Evolutionary conservation across 2,888 invertebrate genomes (phyloP).

Genomic region (Yponomeuta malinellus): DNA sequence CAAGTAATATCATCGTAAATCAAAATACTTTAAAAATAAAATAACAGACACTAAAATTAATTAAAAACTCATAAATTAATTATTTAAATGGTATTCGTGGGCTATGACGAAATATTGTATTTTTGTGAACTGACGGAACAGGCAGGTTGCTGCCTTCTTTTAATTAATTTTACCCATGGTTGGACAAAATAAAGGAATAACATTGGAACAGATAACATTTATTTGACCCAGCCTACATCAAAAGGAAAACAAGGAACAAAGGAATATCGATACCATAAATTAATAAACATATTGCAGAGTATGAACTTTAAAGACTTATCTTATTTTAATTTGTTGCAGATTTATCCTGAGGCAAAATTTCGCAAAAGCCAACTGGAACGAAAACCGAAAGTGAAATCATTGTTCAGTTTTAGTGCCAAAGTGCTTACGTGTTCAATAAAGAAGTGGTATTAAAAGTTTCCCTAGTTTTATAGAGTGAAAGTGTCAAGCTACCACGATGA

Average conservation of each 20-base stretch:
- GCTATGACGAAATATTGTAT: neutral
- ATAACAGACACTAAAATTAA: no score
- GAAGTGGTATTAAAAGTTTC: neutral
- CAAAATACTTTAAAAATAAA: no score
- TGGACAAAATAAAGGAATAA: neutral
- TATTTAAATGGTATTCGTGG: neutral
- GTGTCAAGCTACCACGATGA: constrained; percentile 53
- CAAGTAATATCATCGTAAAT: no score
- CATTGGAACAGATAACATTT: neutral
- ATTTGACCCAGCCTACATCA: neutral
- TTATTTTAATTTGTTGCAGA: neutral
- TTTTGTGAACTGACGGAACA: neutral
- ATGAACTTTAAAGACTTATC: neutral
- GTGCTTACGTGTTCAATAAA: neutral
- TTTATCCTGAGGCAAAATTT: neutral
- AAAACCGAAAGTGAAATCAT: neutral
- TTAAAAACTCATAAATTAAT: no score
- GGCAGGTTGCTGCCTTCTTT: neutral
- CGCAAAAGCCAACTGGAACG: neutral
- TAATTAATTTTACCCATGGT: neutral
- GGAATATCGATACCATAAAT: no score
- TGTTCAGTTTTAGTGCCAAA: neutral
- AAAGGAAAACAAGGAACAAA: no score
- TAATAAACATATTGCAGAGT: no score
- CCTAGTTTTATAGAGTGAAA: constrained; percentile 19